Base-by-base conservation (phyloP, 1,140 invertebrate species). In the Pogonus chalceus region DNA sequence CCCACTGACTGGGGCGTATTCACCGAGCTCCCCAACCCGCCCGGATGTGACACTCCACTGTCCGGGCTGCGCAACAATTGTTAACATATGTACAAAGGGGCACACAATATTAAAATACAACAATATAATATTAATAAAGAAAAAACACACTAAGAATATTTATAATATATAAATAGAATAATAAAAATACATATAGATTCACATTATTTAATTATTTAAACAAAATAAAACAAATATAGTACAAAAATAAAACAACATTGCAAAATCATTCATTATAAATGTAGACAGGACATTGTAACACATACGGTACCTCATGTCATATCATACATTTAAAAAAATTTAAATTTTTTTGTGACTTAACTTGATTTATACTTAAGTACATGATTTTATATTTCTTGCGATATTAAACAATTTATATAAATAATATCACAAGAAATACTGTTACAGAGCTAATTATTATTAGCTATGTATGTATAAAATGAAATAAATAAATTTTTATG, bases 21-120 rank as follows among this genome's bases (percentile, higher is more conserved):
- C 61, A 76, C 76, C 74, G 75, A 62, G 75, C 75, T 72, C 79
- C 80, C 74, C 73, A 76, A 72, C 76, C 78, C 72, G 77, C 78
- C 63, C 74, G 76, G 69, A 79, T 79, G 68, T 56, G 56, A 54
- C n/a, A 24, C 23, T 16, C 23, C 52, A 54, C 49, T 78, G 69
- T 75, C 76, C 68, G 76, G 75, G 75, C 76, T 78, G 69, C 71
- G 71, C 70, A 72, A 37, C 66, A 70, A 69, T 43, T 43, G 43
- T 16, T 23, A 53, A 48, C 18, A 43, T 53, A 21, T 53, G 43
- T 23, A 43, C 20, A 22, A 43, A 53, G 51, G 51, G 35, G 51
- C 37, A 43, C 37, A 43, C 37, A 43, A 43, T 43, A 12, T 26
- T 51, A 53, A 43, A 23, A 70, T 66, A 69, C 68, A 68, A 69